Base-by-base conservation (phyloP, 2,888 invertebrate species). In the Ormyrus pomaceus region DNA sequence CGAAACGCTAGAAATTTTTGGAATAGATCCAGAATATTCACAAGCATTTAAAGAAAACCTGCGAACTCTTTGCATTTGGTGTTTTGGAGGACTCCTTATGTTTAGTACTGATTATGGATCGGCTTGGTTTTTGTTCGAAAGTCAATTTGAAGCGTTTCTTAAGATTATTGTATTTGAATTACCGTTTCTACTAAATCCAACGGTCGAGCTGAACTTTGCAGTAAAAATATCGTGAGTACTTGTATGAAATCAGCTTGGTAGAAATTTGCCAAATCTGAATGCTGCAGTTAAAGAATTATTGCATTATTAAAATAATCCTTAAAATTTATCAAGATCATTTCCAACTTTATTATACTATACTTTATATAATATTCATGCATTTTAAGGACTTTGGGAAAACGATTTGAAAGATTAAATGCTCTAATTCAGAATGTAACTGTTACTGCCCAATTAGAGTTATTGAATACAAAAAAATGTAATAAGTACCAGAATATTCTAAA, bases 381-480 rank as follows among this genome's bases (percentile, higher is more conserved):
- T 75, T 75, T 34, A 13, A 79, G 79, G 5, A 13, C 45, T 1
- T 58, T 79, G 11, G 79, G 79, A 45, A 79, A 68, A 68, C 65
- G 81, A 65, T 81, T 81, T 11, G 78, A 81, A 64, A 53, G 78
- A 48, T 53, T 81, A 19, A 81, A 81, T 64, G 75, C 71, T 6
- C 19, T 81, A 7, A 62, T 81, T 58, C 55, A 81, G 10, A 78
- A 53, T 10, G 10, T 68, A 13, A 46, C 72, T 0, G 4, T 34
- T 34, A n/a, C 59, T 5, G 9, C 56, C 6, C 50, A 75, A 6
- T 45, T 64, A 10, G 51, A 59, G 10, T 7, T 48, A 0, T 11
- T 34, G 0, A 48, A 74, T 53, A 45, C 50, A 0, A 69, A 10
- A 8, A 13, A 64, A 70, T 51, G 48, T 8, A 65, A 50, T 6